Percentiles rank a stretch among this genome's conserved stretches.
These are phyloP conservation scores for Bubalus kerabau DNA, from an alignment of 2,113 vertebrate species.

Conservation along the genomic window DNA sequence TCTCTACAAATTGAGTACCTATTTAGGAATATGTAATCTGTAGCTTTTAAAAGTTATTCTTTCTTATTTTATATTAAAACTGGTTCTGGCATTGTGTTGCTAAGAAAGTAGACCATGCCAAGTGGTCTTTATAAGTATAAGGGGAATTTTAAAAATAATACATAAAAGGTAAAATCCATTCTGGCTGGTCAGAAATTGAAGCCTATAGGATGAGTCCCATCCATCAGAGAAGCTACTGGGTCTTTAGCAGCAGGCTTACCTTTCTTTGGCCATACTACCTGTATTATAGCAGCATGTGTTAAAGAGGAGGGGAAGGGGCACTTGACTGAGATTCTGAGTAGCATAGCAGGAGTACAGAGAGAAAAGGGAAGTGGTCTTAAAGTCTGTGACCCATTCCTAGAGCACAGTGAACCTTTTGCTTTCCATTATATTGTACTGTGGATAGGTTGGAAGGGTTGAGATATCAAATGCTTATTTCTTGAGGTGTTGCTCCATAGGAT, in stretches of 20 bases:
- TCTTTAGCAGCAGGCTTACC: neutral
- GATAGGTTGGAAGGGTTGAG: neutral
- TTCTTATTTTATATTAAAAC: slow-evolving; percentile 34
- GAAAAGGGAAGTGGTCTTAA: neutral
- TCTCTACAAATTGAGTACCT: neutral
- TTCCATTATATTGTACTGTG: neutral
- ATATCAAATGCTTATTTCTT: neutral
- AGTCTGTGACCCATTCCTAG: neutral
- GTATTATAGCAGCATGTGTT: neutral
- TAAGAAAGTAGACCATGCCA: slow-evolving; percentile 10
- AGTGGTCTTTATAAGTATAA: slow-evolving; percentile 11
- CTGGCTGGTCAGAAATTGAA: slow-evolving; percentile 26
- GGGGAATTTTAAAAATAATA: slow-evolving; percentile 33
- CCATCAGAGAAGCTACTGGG: neutral
- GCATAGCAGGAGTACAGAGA: neutral
- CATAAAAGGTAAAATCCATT: neutral
- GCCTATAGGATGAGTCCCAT: neutral
- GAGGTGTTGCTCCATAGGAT: neutral
- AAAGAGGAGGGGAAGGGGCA: neutral
- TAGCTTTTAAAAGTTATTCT: slow-evolving; percentile 7
- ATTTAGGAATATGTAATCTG: neutral
- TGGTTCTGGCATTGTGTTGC: slow-evolving; percentile 17
- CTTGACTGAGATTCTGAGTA: neutral
- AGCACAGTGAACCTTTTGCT: neutral
- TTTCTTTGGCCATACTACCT: neutral